These are phyloP conservation scores for Cololabis saira DNA, from an alignment of 2,113 vertebrate species.

Conservation along the genomic window DNA sequence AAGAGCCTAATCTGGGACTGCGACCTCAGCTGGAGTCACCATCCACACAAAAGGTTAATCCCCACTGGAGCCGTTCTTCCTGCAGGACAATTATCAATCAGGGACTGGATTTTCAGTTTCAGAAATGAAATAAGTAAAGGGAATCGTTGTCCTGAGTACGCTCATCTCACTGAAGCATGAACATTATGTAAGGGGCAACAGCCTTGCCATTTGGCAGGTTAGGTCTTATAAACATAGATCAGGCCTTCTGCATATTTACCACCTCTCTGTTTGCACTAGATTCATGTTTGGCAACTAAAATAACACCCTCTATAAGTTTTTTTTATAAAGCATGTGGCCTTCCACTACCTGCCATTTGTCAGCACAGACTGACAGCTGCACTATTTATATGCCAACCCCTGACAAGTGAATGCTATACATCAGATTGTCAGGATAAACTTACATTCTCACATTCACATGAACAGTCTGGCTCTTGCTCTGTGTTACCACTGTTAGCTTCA, in stretches of 20 bases:
- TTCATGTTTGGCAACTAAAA: conserved; percentile 73
- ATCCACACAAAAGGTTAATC: conserved; percentile 64
- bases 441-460: conserved; percentile 58
- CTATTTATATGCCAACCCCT: conserved; percentile 68
- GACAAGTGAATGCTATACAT: conserved; percentile 74
- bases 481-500: conserved; percentile 21
- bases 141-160: conserved; percentile 34
- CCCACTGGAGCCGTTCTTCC: conserved; percentile 44
- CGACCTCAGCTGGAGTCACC: conserved; percentile 34
- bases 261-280: conserved; percentile 56
- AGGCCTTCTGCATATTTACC: conserved; percentile 49
- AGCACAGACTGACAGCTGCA: conserved; percentile 58
- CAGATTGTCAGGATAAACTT: conserved; percentile 56
- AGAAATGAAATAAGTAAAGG: conserved; percentile 53
- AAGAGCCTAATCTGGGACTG: conserved; percentile 22
- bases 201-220: conserved; percentile 25
- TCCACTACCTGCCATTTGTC: conserved; percentile 68
- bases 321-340: conserved; percentile 60
- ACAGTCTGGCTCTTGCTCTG: conserved; percentile 31
- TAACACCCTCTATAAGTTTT: conserved; percentile 63
- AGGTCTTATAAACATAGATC: too few species aligned
- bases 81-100: conserved; percentile 61
- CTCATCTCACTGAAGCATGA: conserved; percentile 33
- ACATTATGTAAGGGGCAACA: conserved; percentile 43
- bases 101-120: conserved; percentile 35